Conservation (phyloP, 2,888 invertebrate species). For the Serripes groenlandicus region DNA sequence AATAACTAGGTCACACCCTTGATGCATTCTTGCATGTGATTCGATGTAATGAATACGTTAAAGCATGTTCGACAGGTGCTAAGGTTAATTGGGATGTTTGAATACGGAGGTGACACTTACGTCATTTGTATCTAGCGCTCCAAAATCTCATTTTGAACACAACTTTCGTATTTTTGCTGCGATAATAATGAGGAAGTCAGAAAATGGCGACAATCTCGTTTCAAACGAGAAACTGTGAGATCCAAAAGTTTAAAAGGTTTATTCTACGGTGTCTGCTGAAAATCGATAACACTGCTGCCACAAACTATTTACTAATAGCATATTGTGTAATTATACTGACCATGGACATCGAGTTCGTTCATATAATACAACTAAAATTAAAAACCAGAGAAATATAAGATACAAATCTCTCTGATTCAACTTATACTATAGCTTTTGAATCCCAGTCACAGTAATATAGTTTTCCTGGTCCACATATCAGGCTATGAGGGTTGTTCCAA, state of each 20-base stretch:
- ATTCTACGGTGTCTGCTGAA: conserved; percentile 3
- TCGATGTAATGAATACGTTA: neutral
- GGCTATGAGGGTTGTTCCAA: no score
- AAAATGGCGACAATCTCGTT: conserved; percentile 61
- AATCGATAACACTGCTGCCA: no score
- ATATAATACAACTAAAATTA: no score
- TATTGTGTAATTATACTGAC: no score
- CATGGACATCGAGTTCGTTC: no score
- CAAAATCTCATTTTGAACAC: conserved; percentile 16
- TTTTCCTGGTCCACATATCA: no score
- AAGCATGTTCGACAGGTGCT: neutral
- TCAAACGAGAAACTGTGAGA: conserved; percentile 59
- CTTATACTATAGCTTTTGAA: no score
- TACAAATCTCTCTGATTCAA: no score
- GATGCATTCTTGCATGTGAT: neutral
- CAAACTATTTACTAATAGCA: no score
- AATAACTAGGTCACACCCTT: conserved; percentile 43
- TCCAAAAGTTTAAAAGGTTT: neutral
- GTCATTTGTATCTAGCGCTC: neutral
- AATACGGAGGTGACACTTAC: conserved; percentile 3
- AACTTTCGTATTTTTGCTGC: conserved; percentile 3
- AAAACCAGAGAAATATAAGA: no score
- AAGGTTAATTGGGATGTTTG: neutral
- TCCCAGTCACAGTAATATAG: no score
- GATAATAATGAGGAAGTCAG: conserved; percentile 57